Percentiles rank a stretch among this genome's conserved stretches.
phyloP scores from a whole-genome alignment of 2,797 vertebrate species.

The Helicolenus hilgendorfi region DNA sequence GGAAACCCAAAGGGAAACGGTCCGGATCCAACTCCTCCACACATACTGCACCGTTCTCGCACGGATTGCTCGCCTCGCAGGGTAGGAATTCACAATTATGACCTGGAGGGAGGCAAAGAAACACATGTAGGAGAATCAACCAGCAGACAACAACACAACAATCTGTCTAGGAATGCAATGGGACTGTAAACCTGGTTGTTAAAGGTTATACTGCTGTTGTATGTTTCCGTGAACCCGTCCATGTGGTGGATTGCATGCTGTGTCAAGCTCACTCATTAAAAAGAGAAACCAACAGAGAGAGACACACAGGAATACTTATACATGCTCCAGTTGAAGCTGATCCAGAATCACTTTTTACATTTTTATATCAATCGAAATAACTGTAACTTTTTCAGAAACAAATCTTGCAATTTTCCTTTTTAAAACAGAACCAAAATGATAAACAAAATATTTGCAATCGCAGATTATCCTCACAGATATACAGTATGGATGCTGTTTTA shows the following conservation, averaged over 20 bases:
- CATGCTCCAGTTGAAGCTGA: background rate
- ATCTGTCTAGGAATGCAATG: constrained; percentile 12
- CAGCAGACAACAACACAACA: constrained; percentile 29
- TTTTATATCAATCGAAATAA: background rate
- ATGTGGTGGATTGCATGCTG: constrained; percentile 8
- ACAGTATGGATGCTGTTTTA: background rate
- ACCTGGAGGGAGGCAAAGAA: constrained; percentile 82
- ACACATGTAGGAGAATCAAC: constrained; percentile 17
- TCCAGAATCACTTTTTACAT: background rate
- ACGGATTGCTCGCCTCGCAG: constrained; percentile 90
- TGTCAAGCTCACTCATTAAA: background rate
- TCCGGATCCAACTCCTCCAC: constrained; percentile 89
- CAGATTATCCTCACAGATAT: background rate
- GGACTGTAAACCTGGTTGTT: background rate
- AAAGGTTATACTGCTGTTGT: constrained; percentile 20
- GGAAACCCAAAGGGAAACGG: constrained; percentile 90
- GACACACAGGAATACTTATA: background rate
- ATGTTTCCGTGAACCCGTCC: constrained; percentile 10
- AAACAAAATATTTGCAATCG: background rate
- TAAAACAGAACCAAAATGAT: background rate
- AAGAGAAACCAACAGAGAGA: background rate
- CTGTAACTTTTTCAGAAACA: background rate
- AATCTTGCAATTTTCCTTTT: background rate
- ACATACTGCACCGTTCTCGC: constrained; percentile 90
- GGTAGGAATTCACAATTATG: constrained; percentile 91